Evolutionary conservation across 2,797 vertebrate genomes (phyloP).

Genomic region (Sarcoramphus papa): DNA sequence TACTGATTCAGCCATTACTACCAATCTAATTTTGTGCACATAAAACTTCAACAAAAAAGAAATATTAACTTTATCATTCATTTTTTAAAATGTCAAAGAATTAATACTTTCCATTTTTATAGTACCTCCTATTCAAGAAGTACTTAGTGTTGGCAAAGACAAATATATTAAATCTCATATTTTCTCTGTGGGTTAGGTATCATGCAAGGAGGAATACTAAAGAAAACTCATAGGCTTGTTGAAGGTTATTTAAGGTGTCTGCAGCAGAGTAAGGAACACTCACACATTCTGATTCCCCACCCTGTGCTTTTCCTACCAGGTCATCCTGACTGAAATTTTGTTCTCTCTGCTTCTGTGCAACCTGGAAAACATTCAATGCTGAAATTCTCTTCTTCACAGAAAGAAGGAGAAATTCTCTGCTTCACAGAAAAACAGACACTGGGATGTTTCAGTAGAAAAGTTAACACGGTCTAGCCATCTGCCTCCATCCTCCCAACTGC

Average conservation of each 20-base stretch:
- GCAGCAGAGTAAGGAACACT: background rate
- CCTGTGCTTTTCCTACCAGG: background rate
- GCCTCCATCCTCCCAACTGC: background rate
- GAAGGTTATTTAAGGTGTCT: background rate
- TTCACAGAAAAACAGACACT: background rate
- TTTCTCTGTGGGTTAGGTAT: background rate
- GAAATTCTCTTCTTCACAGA: background rate
- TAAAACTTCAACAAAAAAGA: background rate
- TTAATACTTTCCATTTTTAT: background rate
- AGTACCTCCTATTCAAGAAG: background rate
- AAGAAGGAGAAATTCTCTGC: background rate
- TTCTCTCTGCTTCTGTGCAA: background rate
- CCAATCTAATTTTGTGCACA: background rate
- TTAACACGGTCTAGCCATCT: fast-evolving
- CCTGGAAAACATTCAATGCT: background rate
- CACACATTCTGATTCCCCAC: background rate
- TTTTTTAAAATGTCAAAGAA: background rate
- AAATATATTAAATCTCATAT: background rate
- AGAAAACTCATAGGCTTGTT: background rate
- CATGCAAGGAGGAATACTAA: background rate
- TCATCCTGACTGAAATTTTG: background rate
- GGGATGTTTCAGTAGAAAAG: background rate
- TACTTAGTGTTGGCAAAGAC: background rate
- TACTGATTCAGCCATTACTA: background rate
- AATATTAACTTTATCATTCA: background rate